A percentile compares a stretch with the other conserved stretches of the same genome.
phyloP scores from a whole-genome alignment of 2,113 vertebrate genomes.

The Cyphomyrus plagiostoma region DNA sequence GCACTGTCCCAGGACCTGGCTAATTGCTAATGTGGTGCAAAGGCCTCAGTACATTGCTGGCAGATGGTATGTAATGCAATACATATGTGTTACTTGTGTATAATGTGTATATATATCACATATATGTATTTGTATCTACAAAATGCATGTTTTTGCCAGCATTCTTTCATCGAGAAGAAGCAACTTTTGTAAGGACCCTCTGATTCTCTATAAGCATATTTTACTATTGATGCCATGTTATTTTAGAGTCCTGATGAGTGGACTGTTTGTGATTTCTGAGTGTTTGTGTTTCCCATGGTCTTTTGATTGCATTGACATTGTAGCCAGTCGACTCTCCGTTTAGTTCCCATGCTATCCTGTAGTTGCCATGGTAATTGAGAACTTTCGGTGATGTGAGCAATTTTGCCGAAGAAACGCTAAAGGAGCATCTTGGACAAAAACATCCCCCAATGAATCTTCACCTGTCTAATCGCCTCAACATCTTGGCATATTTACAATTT shows the following conservation, averaged over 20 bases:
- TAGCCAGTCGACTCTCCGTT: not conserved
- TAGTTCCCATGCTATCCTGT: not conserved
- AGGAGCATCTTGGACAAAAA: not conserved
- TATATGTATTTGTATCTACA: not conserved
- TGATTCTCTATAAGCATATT: not conserved
- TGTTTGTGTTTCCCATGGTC: not conserved
- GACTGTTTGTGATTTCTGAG: not conserved
- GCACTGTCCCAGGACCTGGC: slow-evolving; percentile 47
- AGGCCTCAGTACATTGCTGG: slow-evolving; percentile 36
- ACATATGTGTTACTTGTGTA: not conserved
- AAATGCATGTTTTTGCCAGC: not conserved
- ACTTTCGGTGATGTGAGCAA: not conserved
- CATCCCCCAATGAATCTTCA: not conserved
- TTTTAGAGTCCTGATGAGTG: not conserved
- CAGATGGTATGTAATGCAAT: slow-evolving; percentile 27
- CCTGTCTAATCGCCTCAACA: not conserved
- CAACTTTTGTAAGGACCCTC: not conserved
- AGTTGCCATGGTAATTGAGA: not conserved
- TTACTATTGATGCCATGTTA: not conserved
- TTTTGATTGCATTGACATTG: not conserved
- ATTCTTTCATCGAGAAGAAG: too few species aligned
- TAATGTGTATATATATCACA: not conserved
- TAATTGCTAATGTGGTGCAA: slow-evolving; percentile 54
- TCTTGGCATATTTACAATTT: not conserved
- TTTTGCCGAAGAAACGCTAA: not conserved